Base-by-base conservation (phyloP, 2,797 vertebrate species). In the Melanogrammus aeglefinus region DNA sequence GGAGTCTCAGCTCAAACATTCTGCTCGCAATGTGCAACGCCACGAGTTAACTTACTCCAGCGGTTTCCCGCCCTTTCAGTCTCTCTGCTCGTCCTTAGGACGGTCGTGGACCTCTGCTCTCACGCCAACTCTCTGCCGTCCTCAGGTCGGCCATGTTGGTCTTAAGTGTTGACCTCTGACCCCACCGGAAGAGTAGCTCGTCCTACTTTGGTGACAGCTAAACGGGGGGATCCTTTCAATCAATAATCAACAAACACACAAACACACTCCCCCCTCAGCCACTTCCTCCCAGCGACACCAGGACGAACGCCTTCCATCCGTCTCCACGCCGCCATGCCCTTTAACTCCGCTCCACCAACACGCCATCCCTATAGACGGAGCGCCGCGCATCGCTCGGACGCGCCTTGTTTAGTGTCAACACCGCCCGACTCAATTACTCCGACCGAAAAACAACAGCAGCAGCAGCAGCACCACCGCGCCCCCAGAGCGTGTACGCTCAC, bases 341-440 rank as follows among this genome's bases (percentile, higher is more conserved):
- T 57, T n/a, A 57, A 1, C 51, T n/a, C 51, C 51, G 1, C 7
- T n/a, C 51, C 4, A 2, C 18, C 21, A 57, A 9, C 51, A 57
- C 21, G 14, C 51, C 21, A 4, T 10, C 51, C 2, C 51, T 57
- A 57, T 57, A 57, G 51, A 18, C 2, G 44, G 44, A 57, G 51
- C 21, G 83, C 83, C 84, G 87, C 88, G 89, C 87, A 89, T 88
- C 83, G 87, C 27, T 29, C 13, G 10, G 24, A 81, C 88, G 88
- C 88, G 87, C 90, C 85, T 74, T 85, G 80, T 84, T 80, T 82
- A 81, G 84, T 92, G 91, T 93, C 91, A 92, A 90, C 90, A 92
- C 89, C 77, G 91, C 87, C 90, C 88, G 87, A 94, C 91, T 92
- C 90, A 92, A 93, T 92, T 93, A 94, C 89, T 91, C 88, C 83